Evolutionary conservation across 2,888 invertebrate species (phyloP).

Genomic region (Cheilosia soror): DNA sequence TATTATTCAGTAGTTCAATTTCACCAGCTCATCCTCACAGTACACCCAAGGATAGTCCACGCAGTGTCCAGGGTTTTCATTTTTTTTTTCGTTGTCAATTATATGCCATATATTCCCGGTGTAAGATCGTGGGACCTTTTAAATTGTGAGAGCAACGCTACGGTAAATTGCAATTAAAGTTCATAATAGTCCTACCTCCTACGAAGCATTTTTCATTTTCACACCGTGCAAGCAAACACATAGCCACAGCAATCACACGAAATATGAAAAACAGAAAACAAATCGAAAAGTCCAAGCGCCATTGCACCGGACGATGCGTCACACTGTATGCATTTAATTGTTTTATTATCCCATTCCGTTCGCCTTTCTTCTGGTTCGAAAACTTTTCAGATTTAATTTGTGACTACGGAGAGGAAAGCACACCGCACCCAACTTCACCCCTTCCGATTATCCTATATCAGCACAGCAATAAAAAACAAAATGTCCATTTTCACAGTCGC

Average conservation of each 20-base stretch:
- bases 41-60: slow-evolving; percentile 29
- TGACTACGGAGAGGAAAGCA: neutral
- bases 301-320: slow-evolving; percentile 22
- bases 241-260: neutral
- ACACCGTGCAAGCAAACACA: neutral
- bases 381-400: slow-evolving; percentile 2
- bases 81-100: slow-evolving; percentile 18
- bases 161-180: slow-evolving; percentile 53
- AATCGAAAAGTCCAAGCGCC: slow-evolving; percentile 21
- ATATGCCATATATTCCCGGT: neutral
- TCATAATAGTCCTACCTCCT: neutral
- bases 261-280: neutral
- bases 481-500: slow-evolving; percentile 37
- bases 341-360: slow-evolving; percentile 59
- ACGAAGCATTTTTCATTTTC: slow-evolving; percentile 2
- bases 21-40: neutral
- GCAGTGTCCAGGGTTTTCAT: slow-evolving; percentile 3
- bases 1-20: slow-evolving; percentile 37
- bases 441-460: slow-evolving; percentile 33
- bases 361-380: slow-evolving; percentile 33
- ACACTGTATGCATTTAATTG: slow-evolving; percentile 60
- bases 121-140: neutral
- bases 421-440: neutral
- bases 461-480: slow-evolving; percentile 6
- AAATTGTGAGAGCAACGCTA: neutral